Percentiles rank a stretch among this genome's conserved stretches.
phyloP scores from a whole-genome alignment of 2,113 vertebrate species.

The Burhinus bistriatus region DNA sequence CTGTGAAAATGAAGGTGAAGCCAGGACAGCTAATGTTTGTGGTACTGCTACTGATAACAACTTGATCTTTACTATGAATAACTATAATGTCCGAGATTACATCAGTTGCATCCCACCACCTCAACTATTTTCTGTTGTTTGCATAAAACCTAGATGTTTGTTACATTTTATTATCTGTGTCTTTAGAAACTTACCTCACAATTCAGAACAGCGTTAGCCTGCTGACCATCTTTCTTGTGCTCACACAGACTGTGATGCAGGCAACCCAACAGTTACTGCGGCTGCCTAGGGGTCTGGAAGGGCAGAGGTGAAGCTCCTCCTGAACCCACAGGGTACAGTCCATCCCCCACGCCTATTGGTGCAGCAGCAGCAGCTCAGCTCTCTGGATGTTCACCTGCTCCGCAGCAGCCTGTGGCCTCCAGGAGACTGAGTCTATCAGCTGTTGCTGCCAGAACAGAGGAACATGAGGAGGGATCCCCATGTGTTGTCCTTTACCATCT shows the following conservation, averaged over 20 bases:
- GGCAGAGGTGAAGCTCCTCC: background rate
- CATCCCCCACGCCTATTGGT: background rate
- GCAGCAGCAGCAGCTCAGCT: background rate
- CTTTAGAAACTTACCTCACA: background rate
- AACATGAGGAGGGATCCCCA: background rate
- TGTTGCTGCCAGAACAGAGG: background rate
- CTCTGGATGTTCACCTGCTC: background rate
- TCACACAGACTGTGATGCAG: background rate
- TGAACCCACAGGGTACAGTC: rapidly evolving
- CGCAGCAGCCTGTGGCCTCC: background rate
- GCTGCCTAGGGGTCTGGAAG: background rate
- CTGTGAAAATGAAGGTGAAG: background rate
- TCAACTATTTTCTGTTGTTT: background rate
- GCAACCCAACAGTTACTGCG: background rate
- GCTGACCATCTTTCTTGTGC: background rate
- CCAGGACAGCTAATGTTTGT: background rate
- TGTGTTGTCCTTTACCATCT: background rate
- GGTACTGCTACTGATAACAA: background rate
- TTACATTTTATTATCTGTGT: background rate
- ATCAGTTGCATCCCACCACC: background rate
- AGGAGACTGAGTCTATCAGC: background rate
- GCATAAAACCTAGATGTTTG: background rate
- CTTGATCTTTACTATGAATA: background rate
- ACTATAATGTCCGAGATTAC: background rate
- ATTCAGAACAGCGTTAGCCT: background rate